phyloP scores from a whole-genome alignment of 35 echinoderm and acorn worm genomes.

The Amphiura filiformis region DNA sequence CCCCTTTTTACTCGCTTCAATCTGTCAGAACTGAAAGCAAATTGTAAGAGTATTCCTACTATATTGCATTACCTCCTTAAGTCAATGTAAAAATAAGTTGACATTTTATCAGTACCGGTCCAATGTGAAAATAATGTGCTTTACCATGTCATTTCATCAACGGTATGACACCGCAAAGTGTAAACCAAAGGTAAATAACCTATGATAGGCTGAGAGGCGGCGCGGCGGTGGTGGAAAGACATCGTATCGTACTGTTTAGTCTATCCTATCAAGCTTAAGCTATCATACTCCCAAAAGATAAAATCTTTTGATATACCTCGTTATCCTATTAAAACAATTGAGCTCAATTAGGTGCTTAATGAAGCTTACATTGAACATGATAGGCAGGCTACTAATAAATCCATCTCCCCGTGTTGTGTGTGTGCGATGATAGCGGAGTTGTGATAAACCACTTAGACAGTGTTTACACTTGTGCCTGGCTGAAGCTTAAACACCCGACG shows the following conservation, averaged over 20 bases:
- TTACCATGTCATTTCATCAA: background rate
- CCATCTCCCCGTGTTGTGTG: background rate
- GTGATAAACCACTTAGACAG: background rate
- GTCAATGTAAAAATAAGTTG: too few relatives aligned
- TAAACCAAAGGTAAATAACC: background rate
- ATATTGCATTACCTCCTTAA: too few relatives aligned
- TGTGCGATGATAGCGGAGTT: background rate
- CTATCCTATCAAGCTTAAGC: background rate
- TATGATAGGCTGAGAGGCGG: background rate
- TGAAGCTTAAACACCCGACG: too few relatives aligned
- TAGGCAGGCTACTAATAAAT: conserved; percentile 7
- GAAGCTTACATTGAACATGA: background rate
- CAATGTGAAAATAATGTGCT: background rate
- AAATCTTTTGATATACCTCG: background rate
- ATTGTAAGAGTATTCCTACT: too few relatives aligned
- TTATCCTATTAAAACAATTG: background rate
- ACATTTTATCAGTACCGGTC: too few relatives aligned
- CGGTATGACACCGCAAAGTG: background rate
- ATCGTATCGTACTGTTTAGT: background rate
- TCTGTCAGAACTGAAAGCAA: too few relatives aligned
- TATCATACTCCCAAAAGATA: background rate
- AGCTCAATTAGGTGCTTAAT: conserved; percentile 2
- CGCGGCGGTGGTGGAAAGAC: background rate
- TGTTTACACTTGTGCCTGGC: background rate
- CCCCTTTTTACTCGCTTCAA: too few relatives aligned